These are phyloP conservation scores for Crax fasciolata DNA, from an alignment of 2,797 vertebrate genomes.

Conservation along the genomic window DNA sequence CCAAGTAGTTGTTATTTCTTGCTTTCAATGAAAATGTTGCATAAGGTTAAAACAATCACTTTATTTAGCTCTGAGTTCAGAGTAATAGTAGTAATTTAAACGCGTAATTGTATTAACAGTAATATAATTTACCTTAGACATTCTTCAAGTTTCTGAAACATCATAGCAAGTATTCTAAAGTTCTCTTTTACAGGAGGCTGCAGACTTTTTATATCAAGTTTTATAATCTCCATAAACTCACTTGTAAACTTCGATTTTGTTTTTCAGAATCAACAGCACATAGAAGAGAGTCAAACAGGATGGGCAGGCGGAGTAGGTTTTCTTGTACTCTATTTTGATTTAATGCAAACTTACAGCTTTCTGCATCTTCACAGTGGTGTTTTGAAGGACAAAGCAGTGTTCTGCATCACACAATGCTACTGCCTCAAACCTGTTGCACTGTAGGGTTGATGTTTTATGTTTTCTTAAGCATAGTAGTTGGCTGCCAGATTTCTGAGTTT, in stretches of 20 bases:
- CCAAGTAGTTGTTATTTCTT: neutral
- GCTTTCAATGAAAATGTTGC: neutral
- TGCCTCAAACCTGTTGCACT: neutral
- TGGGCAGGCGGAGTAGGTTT: conserved; percentile 95
- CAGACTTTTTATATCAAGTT: neutral
- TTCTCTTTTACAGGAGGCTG: neutral
- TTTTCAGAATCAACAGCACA: conserved; percentile 85
- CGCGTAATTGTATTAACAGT: neutral
- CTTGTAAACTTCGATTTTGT: conserved; percentile 49
- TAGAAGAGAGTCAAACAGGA: conserved; percentile 92
- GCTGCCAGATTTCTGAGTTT: neutral
- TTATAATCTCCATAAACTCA: neutral
- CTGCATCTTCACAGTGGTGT: conserved; percentile 18
- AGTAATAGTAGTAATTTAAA: neutral
- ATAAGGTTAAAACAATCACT: neutral
- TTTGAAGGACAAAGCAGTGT: conserved; percentile 20
- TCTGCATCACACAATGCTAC: neutral
- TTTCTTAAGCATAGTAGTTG: neutral
- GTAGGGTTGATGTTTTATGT: neutral
- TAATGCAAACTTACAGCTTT: conserved; percentile 27
- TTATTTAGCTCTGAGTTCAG: neutral
- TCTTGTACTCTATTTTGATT: conserved; percentile 51
- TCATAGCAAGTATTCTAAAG: neutral
- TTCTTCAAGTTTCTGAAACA: neutral
- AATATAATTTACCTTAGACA: neutral